phyloP scores from a whole-genome alignment of 2,113 vertebrate species.

The Indri indri region DNA sequence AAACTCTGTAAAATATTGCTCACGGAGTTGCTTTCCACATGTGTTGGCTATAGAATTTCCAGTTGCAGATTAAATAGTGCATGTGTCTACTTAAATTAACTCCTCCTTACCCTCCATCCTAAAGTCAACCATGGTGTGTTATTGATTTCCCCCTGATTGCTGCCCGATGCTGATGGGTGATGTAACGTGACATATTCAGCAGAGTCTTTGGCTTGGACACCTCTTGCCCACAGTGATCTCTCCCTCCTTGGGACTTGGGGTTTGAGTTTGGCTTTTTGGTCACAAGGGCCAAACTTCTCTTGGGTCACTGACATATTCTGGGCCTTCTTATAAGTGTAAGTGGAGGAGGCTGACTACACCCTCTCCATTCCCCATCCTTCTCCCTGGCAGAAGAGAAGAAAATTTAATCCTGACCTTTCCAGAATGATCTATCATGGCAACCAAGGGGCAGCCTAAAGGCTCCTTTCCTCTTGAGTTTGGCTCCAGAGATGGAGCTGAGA shows the following conservation, averaged over 20 bases:
- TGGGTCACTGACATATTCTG: neutral
- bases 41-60: conserved; percentile 47
- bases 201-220: neutral
- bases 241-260: neutral
- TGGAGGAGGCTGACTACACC: neutral
- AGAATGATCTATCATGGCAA: neutral
- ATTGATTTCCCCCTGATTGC: neutral
- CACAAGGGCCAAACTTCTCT: neutral
- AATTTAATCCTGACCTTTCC: conserved; percentile 29
- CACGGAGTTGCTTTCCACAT: conserved; percentile 59
- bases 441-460: neutral
- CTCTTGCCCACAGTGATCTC: neutral
- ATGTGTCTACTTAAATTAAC: conserved; percentile 55
- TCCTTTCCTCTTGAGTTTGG: neutral
- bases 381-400: conserved; percentile 8
- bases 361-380: neutral
- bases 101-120: neutral
- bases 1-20: conserved; percentile 59
- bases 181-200: neutral
- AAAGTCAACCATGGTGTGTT: neutral
- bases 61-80: conserved; percentile 40
- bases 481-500: neutral
- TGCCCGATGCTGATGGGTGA: neutral
- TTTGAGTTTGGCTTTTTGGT: neutral
- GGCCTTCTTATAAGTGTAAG: neutral